Percentiles rank a stretch among this genome's conserved stretches.
Conservation (phyloP, 2,888 invertebrate species). For the Temnothorax ravouxi region DNA sequence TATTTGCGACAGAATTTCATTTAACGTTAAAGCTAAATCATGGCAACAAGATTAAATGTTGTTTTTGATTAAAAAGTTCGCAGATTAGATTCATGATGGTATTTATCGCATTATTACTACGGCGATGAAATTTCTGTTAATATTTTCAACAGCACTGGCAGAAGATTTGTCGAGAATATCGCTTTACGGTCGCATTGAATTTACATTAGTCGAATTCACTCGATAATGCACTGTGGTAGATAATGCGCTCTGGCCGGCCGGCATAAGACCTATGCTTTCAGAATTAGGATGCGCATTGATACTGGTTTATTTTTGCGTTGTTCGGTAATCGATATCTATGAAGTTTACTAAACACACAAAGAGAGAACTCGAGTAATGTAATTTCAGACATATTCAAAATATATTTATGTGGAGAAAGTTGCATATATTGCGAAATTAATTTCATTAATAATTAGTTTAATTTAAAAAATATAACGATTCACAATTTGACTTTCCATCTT, state of each 20-base stretch:
- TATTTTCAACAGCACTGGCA: constrained; percentile 40
- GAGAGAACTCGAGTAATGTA: neutral
- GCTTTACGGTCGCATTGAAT: constrained; percentile 40
- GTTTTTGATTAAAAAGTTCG: constrained; percentile 20
- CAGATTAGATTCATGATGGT: constrained; percentile 20
- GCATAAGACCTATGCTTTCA: constrained; percentile 43
- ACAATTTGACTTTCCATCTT: constrained; percentile 42
- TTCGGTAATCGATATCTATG: constrained; percentile 20
- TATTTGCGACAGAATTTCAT: constrained; percentile 7
- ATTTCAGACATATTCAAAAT: constrained; percentile 8
- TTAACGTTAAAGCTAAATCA: constrained; percentile 25
- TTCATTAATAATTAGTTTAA: neutral
- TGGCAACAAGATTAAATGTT: constrained; percentile 22
- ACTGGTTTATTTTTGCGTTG: constrained; percentile 27
- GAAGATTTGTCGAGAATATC: constrained; percentile 38
- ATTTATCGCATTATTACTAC: neutral
- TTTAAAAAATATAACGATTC: neutral
- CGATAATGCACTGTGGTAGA: constrained; percentile 38
- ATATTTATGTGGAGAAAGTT: neutral
- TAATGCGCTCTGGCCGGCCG: constrained; percentile 18
- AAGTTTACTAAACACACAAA: constrained; percentile 8
- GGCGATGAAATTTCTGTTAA: constrained; percentile 31
- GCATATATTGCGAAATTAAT: neutral
- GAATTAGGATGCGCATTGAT: constrained; percentile 28
- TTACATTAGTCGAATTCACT: constrained; percentile 38